Base-by-base conservation (phyloP, 2,113 vertebrate species). In the Pomatorhinus ruficollis region DNA sequence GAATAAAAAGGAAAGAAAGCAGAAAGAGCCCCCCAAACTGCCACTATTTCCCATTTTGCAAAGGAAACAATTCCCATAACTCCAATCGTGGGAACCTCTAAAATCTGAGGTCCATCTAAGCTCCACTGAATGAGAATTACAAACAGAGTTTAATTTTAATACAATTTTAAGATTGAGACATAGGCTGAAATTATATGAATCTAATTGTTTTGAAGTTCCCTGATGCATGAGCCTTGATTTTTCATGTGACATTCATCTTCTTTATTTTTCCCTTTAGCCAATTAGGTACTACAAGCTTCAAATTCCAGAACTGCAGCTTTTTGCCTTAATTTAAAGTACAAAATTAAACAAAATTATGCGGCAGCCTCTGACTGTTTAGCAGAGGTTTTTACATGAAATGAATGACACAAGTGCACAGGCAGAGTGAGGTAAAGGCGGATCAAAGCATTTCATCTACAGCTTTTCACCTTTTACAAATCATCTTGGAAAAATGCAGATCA, bases 401-500 rank as follows among this genome's bases (percentile, higher is more conserved):
- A 89, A 60, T 18, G 70, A 59, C 57, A 28, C 31, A 47, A 75
- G 69, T 54, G 52, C 65, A 50, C 13, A 44, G 74, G 47, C 81
- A 78, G 33, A 83, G 44, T 7, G n/a, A 93, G 68, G n/a, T 52
- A 89, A 91, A 83, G 45, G 42, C 1, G 0, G 87, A 89, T 60
- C 57, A 68, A 79, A 63, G 45, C 44, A 15, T 76, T 76, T 79
- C 37, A 68, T 79, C 77, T 70, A 31, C 47, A 68, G 15, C 54
- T 74, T 83, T 44, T 74, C 66, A 66, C 54, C 75, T 88, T 86
- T 59, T 77, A 68, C 64, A 65, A 76, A 77, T 45, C 19, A 17
- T 35, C 76, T 81, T 80, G 79, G 66, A 54, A 76, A 88, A 80
- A 77, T 78, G 83, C 63, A 90, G 79, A 92, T 92, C 88, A 27